These are phyloP conservation scores for Coracias cyanogaster DNA, from an alignment of 2,797 vertebrate species.

Conservation along the genomic window DNA sequence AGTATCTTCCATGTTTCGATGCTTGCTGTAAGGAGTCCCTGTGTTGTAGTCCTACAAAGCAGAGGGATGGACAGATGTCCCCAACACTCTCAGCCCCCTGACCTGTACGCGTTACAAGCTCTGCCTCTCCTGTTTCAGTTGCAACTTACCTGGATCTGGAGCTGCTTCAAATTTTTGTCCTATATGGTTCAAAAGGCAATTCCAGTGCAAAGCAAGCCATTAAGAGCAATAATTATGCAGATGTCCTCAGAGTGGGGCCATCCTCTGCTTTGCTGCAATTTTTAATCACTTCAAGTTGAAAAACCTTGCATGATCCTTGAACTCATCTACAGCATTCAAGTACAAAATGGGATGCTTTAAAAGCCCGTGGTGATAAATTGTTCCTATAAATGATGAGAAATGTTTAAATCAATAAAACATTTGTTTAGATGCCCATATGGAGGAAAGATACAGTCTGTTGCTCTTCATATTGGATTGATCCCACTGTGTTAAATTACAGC, in stretches of 20 bases:
- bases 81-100: neutral
- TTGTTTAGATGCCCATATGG: conserved; percentile 45
- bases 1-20: neutral
- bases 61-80: neutral
- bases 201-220: neutral
- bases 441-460: conserved; percentile 49
- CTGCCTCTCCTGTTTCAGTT: neutral
- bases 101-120: fast-evolving
- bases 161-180: neutral
- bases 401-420: conserved; percentile 62
- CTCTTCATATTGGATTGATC: conserved; percentile 33
- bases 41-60: neutral
- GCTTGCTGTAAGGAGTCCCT: neutral
- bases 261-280: neutral
- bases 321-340: neutral
- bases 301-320: neutral
- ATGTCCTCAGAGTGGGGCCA: neutral
- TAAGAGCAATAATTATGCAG: neutral
- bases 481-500: conserved; percentile 45
- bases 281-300: neutral
- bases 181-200: neutral
- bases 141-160: neutral
- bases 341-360: conserved; percentile 15
- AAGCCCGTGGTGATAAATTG: neutral
- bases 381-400: conserved; percentile 53